A percentile compares a stretch with the other conserved stretches of the same genome.
Conservation (phyloP, 2,797 vertebrate species). For the Neomorphus geoffroyi region DNA sequence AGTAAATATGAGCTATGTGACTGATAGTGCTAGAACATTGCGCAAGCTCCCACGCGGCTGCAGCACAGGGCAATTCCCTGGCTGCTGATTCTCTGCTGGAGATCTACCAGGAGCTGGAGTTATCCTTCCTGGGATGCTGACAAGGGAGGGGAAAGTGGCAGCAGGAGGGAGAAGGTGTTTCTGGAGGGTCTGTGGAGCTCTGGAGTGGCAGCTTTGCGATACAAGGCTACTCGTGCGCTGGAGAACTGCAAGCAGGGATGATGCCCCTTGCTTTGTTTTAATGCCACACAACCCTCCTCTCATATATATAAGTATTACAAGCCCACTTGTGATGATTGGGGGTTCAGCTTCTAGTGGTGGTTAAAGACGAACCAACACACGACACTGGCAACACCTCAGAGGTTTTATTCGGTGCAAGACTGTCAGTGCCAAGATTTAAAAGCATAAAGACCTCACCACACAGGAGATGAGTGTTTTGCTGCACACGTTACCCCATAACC, state of each 20-base stretch:
- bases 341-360: not conserved
- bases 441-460: not conserved
- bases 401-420: not conserved
- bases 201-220: not conserved
- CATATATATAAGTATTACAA: rapidly evolving
- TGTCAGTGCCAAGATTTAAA: not conserved
- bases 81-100: conserved; percentile 4
- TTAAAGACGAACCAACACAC: too few species aligned
- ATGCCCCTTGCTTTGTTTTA: not conserved
- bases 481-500: not conserved
- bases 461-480: not conserved
- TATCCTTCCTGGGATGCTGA: not conserved
- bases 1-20: conserved; percentile 35
- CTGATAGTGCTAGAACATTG: not conserved
- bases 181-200: not conserved
- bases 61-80: not conserved
- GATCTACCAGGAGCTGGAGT: not conserved
- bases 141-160: rapidly evolving
- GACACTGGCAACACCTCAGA: not conserved
- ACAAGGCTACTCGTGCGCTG: rapidly evolving
- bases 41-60: not conserved
- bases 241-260: not conserved
- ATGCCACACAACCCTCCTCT: not conserved
- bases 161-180: not conserved
- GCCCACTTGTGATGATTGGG: not conserved